Evolutionary conservation across 2,888 invertebrate genomes (phyloP).

Genomic region (Hydriomena furcata): DNA sequence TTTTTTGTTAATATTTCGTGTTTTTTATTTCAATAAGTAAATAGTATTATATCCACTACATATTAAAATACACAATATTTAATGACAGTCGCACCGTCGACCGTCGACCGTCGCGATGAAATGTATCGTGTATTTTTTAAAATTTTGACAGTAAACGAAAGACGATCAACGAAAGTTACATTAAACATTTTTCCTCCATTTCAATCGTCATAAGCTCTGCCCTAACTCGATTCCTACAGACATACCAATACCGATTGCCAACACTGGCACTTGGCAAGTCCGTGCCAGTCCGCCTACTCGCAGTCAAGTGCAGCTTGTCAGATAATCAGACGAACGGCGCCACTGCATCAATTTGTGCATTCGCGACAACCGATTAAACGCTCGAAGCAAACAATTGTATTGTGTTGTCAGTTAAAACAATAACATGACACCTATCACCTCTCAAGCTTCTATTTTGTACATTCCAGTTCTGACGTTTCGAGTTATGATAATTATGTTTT

Average conservation of each 20-base stretch:
- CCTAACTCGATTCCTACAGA: conserved; percentile 21
- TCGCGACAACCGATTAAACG: conserved; percentile 26
- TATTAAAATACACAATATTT: too few species aligned
- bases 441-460: conserved; percentile 4
- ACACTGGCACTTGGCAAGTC: conserved; percentile 25
- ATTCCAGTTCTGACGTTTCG: neutral
- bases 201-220: conserved; percentile 7
- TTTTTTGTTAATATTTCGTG: too few species aligned
- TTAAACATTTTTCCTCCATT: neutral
- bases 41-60: too few species aligned
- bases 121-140: too few species aligned
- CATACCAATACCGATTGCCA: conserved; percentile 24
- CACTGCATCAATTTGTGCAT: conserved; percentile 31
- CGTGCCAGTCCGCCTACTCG: conserved; percentile 26
- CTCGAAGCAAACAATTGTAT: conserved; percentile 24
- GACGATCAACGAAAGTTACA: neutral
- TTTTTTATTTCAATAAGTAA: too few species aligned
- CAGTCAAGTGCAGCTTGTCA: conserved; percentile 28
- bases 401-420: conserved; percentile 27
- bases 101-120: too few species aligned
- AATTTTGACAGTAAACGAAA: neutral
- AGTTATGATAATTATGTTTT: neutral
- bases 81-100: too few species aligned
- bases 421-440: conserved; percentile 28
- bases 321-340: conserved; percentile 25